Percentiles rank a stretch among this genome's conserved stretches.
These are phyloP conservation scores for Lepidocyrtinus sp. DNA, from an alignment of 2,888 invertebrate genomes.

Conservation along the genomic window DNA sequence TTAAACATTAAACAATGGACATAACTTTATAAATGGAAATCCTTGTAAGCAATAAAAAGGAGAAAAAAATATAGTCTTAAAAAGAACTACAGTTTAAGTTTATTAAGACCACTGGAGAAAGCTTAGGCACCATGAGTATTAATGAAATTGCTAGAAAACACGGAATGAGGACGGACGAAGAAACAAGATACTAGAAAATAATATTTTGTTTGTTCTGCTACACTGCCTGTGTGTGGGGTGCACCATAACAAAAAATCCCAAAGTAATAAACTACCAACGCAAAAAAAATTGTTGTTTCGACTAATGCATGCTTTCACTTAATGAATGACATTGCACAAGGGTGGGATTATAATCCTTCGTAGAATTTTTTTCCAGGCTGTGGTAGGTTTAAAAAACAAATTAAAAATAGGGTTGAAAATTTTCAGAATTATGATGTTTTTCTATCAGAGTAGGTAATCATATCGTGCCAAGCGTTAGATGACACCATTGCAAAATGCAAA, in stretches of 20 bases:
- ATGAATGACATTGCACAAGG: too few relatives aligned
- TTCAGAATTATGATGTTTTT: too few relatives aligned
- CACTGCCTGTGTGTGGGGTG: not conserved
- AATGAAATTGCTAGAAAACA: conserved; percentile 9
- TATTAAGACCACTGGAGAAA: conserved; percentile 1
- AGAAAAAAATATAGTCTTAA: not conserved
- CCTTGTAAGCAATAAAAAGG: not conserved
- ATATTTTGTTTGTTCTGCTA: not conserved
- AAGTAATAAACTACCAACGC: not conserved
- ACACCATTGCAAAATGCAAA: too few relatives aligned
- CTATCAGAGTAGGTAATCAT: too few relatives aligned
- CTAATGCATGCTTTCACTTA: too few relatives aligned
- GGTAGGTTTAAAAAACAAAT: too few relatives aligned
- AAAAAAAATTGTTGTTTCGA: too few relatives aligned
- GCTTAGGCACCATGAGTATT: conserved; percentile 2
- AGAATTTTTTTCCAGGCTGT: too few relatives aligned
- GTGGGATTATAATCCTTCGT: too few relatives aligned
- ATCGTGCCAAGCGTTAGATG: too few relatives aligned
- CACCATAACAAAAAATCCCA: not conserved
- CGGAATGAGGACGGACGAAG: conserved; percentile 14
- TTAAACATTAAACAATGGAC: conserved; percentile 12
- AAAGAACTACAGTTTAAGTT: not conserved
- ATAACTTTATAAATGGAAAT: conserved; percentile 15
- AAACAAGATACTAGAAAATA: not conserved
- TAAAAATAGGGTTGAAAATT: too few relatives aligned